Evolutionary conservation across 2,888 invertebrate species (phyloP).

Genomic region (Oxycera nigricornis): DNA sequence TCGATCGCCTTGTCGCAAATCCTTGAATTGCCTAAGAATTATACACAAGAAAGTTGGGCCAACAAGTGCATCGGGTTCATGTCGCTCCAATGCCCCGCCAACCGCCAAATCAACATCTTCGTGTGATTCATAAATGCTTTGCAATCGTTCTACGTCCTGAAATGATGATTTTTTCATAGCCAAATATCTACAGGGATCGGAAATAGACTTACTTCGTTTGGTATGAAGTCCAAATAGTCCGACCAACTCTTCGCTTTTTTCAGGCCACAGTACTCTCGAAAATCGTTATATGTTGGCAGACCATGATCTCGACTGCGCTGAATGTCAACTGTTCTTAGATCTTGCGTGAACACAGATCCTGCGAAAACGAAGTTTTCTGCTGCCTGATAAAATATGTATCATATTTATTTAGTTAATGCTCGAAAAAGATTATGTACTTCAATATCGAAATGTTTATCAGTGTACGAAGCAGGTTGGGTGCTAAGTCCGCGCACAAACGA

Average conservation of each 20-base stretch:
- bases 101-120: slow-evolving; percentile 88
- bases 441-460: slow-evolving; percentile 77
- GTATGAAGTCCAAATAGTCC: background rate
- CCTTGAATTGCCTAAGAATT: slow-evolving; percentile 84
- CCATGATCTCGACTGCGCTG: slow-evolving; percentile 27
- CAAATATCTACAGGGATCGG: background rate
- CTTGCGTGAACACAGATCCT: background rate
- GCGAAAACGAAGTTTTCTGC: background rate
- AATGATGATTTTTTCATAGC: background rate
- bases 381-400: background rate
- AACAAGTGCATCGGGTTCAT: slow-evolving; percentile 76
- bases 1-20: slow-evolving; percentile 84
- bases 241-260: background rate
- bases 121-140: slow-evolving; percentile 71
- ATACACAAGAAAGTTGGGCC: slow-evolving; percentile 92
- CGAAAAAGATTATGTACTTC: slow-evolving; percentile 57
- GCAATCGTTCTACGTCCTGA: slow-evolving; percentile 68
- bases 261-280: background rate
- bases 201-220: background rate
- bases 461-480: slow-evolving; percentile 76
- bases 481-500: slow-evolving; percentile 77
- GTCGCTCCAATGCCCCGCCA: slow-evolving; percentile 80
- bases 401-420: background rate
- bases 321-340: slow-evolving; percentile 7
- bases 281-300: slow-evolving; percentile 16